Conservation (phyloP, 2,888 invertebrate species). For the Trachelus troglodyta region DNA sequence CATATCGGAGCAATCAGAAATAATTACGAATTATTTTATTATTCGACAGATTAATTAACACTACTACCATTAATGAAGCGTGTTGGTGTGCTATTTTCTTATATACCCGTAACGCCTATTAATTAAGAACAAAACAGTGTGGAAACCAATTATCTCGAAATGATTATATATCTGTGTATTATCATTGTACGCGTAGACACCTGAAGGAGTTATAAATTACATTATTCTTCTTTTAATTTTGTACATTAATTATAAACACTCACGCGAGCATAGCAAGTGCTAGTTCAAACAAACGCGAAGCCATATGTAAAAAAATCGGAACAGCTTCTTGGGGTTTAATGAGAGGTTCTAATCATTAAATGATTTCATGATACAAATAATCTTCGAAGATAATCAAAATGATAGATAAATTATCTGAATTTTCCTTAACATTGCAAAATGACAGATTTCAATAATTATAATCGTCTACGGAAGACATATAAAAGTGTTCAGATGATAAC, state of each 20-base stretch:
- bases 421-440: not conserved
- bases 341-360: not conserved
- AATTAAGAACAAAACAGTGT: conserved; percentile 11
- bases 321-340: not conserved
- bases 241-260: not conserved
- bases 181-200: conserved; percentile 1
- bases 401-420: not conserved
- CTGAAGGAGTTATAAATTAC: not conserved
- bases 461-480: not conserved
- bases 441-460: not conserved
- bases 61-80: conserved; percentile 42
- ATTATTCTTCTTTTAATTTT: not conserved
- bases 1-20: conserved; percentile 23
- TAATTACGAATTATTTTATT: conserved; percentile 31
- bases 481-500: not conserved
- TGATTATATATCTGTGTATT: conserved; percentile 16
- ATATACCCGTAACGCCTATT: conserved; percentile 10
- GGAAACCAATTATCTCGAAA: conserved; percentile 18
- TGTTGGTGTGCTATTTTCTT: conserved; percentile 28
- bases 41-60: conserved; percentile 33
- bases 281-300: not conserved
- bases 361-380: not conserved
- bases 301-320: not conserved
- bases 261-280: not conserved
- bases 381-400: not conserved